phyloP scores from a whole-genome alignment of 53 echinoderm and acorn worm genomes.

The Zoroaster sp. region DNA sequence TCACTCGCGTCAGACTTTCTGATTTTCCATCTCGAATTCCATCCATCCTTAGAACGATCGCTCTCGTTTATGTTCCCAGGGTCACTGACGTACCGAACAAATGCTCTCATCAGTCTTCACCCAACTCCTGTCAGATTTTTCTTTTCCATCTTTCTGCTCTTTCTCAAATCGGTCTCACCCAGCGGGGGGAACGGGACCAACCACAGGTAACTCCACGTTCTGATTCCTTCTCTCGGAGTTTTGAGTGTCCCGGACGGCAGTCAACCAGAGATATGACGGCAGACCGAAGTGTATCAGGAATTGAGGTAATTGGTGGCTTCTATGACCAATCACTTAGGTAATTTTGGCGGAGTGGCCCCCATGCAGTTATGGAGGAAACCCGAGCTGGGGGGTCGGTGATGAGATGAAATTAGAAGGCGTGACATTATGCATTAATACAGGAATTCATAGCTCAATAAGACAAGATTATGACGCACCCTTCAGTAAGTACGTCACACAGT shows the following conservation, averaged over 20 bases:
- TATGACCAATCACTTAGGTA: constrained; percentile 70
- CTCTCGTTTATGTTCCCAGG: constrained; percentile 14
- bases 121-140: background rate
- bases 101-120: background rate
- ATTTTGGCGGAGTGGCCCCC: constrained; percentile 52
- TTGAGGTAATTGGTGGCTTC: constrained; percentile 56
- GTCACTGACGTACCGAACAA: constrained; percentile 36
- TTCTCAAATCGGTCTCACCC: constrained; percentile 37
- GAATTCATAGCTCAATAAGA: background rate
- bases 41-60: background rate
- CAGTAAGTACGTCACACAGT: background rate
- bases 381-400: constrained; percentile 29
- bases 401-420: background rate
- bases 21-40: constrained; percentile 24
- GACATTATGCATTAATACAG: constrained; percentile 42
- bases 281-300: constrained; percentile 37
- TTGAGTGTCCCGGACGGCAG: constrained; percentile 2
- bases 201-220: background rate
- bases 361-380: background rate
- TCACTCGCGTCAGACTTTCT: constrained; percentile 7
- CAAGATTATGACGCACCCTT: background rate
- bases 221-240: constrained; percentile 6
- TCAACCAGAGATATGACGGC: background rate
- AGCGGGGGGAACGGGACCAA: constrained; percentile 31
- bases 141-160: background rate